These are phyloP conservation scores for Aphrocallistes beatrix DNA, from an alignment of 37 sponge, comb jelly and placozoan genomes.

Conservation along the genomic window DNA sequence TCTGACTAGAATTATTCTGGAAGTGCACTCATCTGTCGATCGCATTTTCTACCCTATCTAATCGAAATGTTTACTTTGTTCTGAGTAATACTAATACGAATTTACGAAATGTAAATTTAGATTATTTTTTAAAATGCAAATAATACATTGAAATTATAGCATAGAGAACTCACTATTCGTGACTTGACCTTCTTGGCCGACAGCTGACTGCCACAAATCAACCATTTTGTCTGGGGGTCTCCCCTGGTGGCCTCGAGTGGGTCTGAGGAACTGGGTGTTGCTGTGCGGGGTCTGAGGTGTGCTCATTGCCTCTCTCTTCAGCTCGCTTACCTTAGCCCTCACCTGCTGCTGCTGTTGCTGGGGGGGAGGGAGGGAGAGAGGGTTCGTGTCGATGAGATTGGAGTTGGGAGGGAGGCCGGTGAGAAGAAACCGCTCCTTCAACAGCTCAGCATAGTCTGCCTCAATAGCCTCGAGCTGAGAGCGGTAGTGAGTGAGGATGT, in stretches of 20 bases:
- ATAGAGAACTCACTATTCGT: background rate
- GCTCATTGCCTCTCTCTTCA: background rate
- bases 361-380: background rate
- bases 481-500: background rate
- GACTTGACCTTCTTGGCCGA: background rate
- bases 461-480: conserved; percentile 19
- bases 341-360: background rate
- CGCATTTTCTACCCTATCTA: too few relatives aligned
- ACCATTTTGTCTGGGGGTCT: background rate
- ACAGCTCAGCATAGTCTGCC: background rate
- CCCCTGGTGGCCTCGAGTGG: background rate
- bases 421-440: background rate
- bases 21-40: too few relatives aligned
- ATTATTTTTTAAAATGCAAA: too few relatives aligned
- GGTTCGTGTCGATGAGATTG: background rate
- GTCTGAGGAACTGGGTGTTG: background rate
- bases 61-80: too few relatives aligned
- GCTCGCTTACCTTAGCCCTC: background rate
- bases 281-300: background rate
- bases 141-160: too few relatives aligned
- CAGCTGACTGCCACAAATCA: background rate
- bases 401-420: background rate
- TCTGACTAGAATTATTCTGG: too few relatives aligned
- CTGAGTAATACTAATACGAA: too few relatives aligned
- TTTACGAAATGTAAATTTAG: too few relatives aligned